These are phyloP conservation scores for Ischnus inquisitorius DNA, from an alignment of 2,888 invertebrate genomes.

Conservation along the genomic window DNA sequence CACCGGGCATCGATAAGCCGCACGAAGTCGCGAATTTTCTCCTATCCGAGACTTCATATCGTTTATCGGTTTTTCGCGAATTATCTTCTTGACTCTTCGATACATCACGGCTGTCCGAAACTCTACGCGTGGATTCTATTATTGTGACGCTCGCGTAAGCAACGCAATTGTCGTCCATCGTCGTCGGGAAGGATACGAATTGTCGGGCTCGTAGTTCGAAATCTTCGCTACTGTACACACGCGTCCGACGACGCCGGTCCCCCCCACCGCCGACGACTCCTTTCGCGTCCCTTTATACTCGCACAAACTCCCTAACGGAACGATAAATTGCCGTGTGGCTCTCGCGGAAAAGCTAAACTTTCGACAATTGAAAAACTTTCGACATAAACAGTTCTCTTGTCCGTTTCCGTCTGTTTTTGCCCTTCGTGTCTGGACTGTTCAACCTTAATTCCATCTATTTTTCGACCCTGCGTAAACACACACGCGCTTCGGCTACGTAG, in stretches of 20 bases:
- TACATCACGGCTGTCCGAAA: not conserved
- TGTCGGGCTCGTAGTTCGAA: not conserved
- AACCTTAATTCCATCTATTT: constrained; percentile 57
- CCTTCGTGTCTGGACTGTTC: constrained; percentile 49
- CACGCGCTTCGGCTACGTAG: not conserved
- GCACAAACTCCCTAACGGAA: constrained; percentile 78
- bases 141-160: not conserved
- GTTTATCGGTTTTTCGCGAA: not conserved
- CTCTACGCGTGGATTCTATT: not conserved
- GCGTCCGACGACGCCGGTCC: constrained; percentile 3
- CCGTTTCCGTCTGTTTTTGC: constrained; percentile 51
- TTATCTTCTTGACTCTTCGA: not conserved
- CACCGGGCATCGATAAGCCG: not conserved
- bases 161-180: constrained; percentile 69
- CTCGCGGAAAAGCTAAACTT: constrained; percentile 75
- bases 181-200: not conserved
- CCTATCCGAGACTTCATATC: constrained; percentile 1
- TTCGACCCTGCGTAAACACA: not conserved
- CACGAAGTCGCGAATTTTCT: constrained; percentile 3
- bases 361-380: constrained; percentile 83
- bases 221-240: not conserved
- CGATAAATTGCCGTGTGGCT: constrained; percentile 76
- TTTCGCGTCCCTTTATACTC: constrained; percentile 55
- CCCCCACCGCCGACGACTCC: constrained; percentile 13
- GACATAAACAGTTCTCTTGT: constrained; percentile 72